These are phyloP conservation scores for Phyllotis vaccarum DNA, from an alignment of 2,797 vertebrate genomes.

Conservation along the genomic window DNA sequence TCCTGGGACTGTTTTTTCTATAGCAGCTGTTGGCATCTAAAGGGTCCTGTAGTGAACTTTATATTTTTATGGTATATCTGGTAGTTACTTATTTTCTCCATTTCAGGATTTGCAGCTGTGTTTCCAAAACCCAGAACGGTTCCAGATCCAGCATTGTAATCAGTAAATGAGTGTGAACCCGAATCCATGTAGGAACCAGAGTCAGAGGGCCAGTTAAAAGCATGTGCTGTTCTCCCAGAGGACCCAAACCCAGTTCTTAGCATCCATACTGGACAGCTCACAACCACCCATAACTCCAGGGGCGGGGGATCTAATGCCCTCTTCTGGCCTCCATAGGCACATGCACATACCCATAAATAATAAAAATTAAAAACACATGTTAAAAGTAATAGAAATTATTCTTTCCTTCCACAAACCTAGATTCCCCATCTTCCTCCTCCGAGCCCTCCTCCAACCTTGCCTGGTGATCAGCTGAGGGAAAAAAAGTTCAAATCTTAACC, in stretches of 20 bases:
- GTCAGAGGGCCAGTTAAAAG: background rate
- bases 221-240: background rate
- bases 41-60: background rate
- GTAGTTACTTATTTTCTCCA: conserved; percentile 34
- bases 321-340: background rate
- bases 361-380: background rate
- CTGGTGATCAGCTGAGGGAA: conserved; percentile 38
- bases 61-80: background rate
- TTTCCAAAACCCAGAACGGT: background rate
- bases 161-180: conserved; percentile 30
- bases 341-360: background rate
- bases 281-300: background rate
- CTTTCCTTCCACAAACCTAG: conserved; percentile 1
- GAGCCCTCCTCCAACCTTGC: background rate
- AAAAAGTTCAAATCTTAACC: conserved; percentile 30
- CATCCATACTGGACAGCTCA: background rate
- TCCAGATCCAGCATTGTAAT: background rate
- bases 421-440: background rate
- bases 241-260: background rate
- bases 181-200: background rate
- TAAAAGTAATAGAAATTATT: conserved; percentile 27
- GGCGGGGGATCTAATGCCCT: background rate
- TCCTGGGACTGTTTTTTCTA: background rate
- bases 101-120: conserved; percentile 2
- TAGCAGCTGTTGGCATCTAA: background rate